A percentile compares a stretch with the other conserved stretches of the same genome.
phyloP scores from a whole-genome alignment of 2,888 invertebrate species.

The Brenthis ino region DNA sequence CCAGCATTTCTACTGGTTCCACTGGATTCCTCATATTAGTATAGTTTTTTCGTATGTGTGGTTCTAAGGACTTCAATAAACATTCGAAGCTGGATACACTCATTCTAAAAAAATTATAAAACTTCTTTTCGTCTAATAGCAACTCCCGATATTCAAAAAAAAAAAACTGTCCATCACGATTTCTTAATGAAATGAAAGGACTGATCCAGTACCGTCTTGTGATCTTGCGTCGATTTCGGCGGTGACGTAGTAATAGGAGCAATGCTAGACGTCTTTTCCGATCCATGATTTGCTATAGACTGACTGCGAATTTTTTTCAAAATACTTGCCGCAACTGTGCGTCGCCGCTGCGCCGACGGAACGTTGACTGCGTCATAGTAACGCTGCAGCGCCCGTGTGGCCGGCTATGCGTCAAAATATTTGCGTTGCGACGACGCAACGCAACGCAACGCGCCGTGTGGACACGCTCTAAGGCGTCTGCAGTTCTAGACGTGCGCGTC shows the following conservation, averaged over 20 bases:
- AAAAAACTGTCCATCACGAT: no score
- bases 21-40: constrained; percentile 38
- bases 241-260: constrained; percentile 45
- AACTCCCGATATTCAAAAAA: no score
- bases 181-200: constrained; percentile 34
- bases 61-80: no score
- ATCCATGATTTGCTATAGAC: constrained; percentile 32
- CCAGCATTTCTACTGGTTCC: constrained; percentile 48
- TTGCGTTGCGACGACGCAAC: constrained; percentile 40
- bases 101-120: no score
- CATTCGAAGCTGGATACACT: no score
- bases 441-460: constrained; percentile 8
- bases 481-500: no score
- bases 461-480: not conserved
- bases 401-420: constrained; percentile 41
- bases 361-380: constrained; percentile 4
- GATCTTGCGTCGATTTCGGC: constrained; percentile 44
- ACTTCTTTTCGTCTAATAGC: no score
- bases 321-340: no score
- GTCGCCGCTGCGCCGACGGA: constrained; percentile 4
- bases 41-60: constrained; percentile 29
- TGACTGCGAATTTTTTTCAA: no score
- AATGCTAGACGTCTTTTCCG: constrained; percentile 42
- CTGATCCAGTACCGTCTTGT: constrained; percentile 42
- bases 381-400: constrained; percentile 36